A percentile compares a stretch with the other conserved stretches of the same genome.
phyloP scores from a whole-genome alignment of 1,140 invertebrate species.

The Zaprionus tsacasi region DNA sequence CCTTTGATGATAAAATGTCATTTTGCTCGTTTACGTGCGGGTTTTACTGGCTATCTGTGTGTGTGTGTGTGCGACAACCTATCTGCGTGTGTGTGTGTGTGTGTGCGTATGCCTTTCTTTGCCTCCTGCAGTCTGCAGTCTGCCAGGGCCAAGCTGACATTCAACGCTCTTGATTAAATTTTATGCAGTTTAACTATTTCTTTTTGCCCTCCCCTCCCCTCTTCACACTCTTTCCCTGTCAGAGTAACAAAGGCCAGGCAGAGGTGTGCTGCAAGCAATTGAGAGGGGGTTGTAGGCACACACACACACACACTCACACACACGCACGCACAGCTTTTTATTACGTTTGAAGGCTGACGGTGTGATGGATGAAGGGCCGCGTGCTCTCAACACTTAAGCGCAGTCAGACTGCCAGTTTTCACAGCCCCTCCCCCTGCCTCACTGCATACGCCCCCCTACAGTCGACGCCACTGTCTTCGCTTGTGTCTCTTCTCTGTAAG shows the following conservation, averaged over 20 bases:
- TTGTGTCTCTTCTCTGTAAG: constrained; percentile 55
- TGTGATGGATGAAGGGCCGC: constrained; percentile 32
- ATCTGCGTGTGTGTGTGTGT: constrained; percentile 2
- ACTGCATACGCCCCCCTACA: neutral
- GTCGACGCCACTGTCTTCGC: constrained; percentile 5
- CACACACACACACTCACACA: neutral
- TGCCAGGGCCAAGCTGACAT: constrained; percentile 76
- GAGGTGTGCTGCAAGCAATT: neutral
- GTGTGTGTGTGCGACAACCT: constrained; percentile 5
- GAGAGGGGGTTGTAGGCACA: neutral
- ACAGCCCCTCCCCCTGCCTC: neutral
- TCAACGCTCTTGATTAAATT: constrained; percentile 82
- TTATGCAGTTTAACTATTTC: constrained; percentile 82
- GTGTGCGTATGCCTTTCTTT: constrained; percentile 35
- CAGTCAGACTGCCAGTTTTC: constrained; percentile 30
- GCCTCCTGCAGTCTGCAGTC: constrained; percentile 33
- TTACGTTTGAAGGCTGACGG: constrained; percentile 68
- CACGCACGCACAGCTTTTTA: constrained; percentile 52
- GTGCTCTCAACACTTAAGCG: constrained; percentile 61
- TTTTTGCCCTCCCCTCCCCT: constrained; percentile 21
- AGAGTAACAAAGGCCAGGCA: constrained; percentile 15
- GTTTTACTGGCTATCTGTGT: constrained; percentile 4
- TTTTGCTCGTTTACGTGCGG: constrained; percentile 80
- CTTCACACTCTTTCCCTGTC: neutral
- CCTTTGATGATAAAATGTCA: constrained; percentile 83